Evolutionary conservation across 2,113 vertebrate genomes (phyloP), one percentile per base, ranked within the genome.

Genomic region (Leucosticte australis): DNA sequence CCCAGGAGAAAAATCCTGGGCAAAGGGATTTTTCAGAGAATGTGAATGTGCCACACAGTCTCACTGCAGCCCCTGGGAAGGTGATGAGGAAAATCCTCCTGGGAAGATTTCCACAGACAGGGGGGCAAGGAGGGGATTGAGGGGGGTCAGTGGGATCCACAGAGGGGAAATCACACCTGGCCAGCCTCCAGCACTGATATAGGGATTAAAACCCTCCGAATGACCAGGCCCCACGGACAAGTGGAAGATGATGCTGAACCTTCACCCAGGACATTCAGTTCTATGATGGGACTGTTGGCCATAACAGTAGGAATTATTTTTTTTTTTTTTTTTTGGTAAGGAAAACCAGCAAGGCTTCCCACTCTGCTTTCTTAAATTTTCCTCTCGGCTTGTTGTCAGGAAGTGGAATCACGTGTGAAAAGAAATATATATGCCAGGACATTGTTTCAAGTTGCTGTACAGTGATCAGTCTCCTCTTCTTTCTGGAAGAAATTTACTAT

Each of bases 371-470:
- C 53, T 83, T 92, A 84, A 26, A 81, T 89, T 91, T 91, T 92
- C 81, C 80, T 87, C 56, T 96, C 46, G 57, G 59, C 37, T 92
- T 95, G n/a, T 47, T 95, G 80, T 94, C 83, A 89, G 76, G 67
- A 92, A 93, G 65, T 71, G 74, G 73, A 89, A 52, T 68, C 78
- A 91, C 1, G 3, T 52, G 65, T 92, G 64, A 92, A 81, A 71
- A 77, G n/a, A 70, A 31, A 74, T 74, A 47, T 4, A 57, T 30
- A 33, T 64, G 50, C 77, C 92, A 92, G 77, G 46, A 94, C 35
- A 64, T 87, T 96, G 59, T 92, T 93, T 90, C 82, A 84, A 73
- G 46, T 92, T 78, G 53, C 65, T 84, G 17, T 67, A 26, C 37
- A 65, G 62, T 31, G 69, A 70, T 91, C 57, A 63, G 59, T 35